A percentile compares a stretch with the other conserved stretches of the same genome.
Conservation (phyloP, 2,888 invertebrate species). For the Drosophila paucipuncta region DNA sequence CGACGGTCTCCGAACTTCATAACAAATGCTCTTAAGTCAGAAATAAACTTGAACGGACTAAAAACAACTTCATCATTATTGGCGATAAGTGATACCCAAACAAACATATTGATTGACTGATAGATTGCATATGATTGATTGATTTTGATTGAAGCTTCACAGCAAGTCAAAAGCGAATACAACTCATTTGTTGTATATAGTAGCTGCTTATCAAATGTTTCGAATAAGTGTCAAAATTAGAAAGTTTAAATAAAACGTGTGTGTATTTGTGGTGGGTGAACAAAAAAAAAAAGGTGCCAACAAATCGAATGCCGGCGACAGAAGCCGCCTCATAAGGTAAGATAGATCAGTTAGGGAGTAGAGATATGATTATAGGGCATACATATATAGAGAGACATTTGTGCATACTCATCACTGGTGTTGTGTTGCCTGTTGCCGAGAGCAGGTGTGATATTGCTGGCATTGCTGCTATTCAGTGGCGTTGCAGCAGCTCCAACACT, state of each 20-base stretch:
- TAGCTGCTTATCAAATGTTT: constrained; percentile 19
- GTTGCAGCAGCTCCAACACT: constrained; percentile 13
- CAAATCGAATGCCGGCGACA: not conserved
- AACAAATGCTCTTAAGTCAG: not conserved
- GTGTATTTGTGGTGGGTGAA: not conserved
- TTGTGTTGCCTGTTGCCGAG: not conserved
- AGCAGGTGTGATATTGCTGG: not conserved
- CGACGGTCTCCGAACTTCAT: not conserved
- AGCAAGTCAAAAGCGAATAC: not conserved
- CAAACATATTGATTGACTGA: not conserved
- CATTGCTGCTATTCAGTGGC: not conserved
- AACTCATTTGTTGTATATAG: not conserved
- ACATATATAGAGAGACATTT: not conserved
- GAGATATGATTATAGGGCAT: not conserved
- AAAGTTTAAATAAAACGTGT: not conserved
- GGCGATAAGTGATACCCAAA: not conserved
- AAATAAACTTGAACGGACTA: too few relatives aligned
- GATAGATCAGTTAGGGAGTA: not conserved
- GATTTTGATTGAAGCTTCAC: not conserved
- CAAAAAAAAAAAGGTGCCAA: not conserved
- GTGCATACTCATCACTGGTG: constrained; percentile 33
- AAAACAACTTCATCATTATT: too few relatives aligned
- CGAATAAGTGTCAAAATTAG: constrained; percentile 14
- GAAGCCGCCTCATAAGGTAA: constrained; percentile 3
- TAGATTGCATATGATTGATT: not conserved